Evolutionary conservation across 1,140 invertebrate species (phyloP).

Genomic region (Zaprionus davidi): DNA sequence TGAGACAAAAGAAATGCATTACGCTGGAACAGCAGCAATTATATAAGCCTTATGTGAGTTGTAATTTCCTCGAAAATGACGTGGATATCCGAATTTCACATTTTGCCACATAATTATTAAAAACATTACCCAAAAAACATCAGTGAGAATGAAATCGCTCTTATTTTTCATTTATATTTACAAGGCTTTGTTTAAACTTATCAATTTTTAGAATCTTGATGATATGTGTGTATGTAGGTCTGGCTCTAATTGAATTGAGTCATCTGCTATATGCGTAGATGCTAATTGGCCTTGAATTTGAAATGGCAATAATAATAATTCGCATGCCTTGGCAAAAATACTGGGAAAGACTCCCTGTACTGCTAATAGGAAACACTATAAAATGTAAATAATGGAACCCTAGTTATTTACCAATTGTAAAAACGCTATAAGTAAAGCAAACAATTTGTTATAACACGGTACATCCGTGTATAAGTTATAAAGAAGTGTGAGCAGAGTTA

Average conservation of each 20-base stretch:
- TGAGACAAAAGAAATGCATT: background rate
- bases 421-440: background rate
- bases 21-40: background rate
- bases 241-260: conserved; percentile 27
- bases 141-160: no score
- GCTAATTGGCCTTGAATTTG: conserved; percentile 64
- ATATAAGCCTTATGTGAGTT: conserved; percentile 1
- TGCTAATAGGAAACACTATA: background rate
- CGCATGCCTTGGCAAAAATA: background rate
- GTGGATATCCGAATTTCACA: background rate
- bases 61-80: conserved; percentile 10
- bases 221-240: background rate
- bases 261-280: conserved; percentile 24
- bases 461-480: background rate
- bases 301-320: conserved; percentile 5
- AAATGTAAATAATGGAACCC: background rate
- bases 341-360: background rate
- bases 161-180: background rate
- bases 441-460: background rate
- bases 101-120: background rate
- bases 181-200: background rate
- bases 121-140: background rate
- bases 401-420: background rate
- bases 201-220: background rate
- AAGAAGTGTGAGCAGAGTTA: no score